Conservation (phyloP, 2,113 vertebrate species). For the Cebidichthys violaceus region DNA sequence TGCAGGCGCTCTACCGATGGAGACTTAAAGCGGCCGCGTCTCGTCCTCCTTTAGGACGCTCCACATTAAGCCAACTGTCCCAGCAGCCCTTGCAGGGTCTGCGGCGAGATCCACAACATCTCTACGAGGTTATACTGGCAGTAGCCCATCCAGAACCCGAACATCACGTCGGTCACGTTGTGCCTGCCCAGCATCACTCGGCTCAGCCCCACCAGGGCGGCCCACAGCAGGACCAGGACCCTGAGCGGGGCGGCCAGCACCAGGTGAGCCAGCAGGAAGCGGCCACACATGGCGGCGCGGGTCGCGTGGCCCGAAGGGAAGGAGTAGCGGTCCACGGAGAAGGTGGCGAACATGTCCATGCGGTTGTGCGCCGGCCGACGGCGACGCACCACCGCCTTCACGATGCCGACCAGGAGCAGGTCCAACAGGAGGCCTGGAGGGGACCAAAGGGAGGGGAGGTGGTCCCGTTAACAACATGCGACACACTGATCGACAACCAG, state of each 20-base stretch:
- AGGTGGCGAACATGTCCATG: slow-evolving; percentile 98
- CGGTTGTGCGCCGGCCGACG: slow-evolving; percentile 93
- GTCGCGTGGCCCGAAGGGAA: slow-evolving; percentile 97
- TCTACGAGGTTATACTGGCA: slow-evolving; percentile 93
- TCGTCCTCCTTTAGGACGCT: neutral
- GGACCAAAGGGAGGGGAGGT: too few species aligned
- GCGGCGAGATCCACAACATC: slow-evolving; percentile 92
- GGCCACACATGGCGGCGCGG: slow-evolving; percentile 91
- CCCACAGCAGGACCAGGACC: slow-evolving; percentile 93
- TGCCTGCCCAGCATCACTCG: slow-evolving; percentile 95
- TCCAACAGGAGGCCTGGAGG: slow-evolving; percentile 90
- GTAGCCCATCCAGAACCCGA: slow-evolving; percentile 94
- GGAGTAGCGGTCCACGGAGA: slow-evolving; percentile 97
- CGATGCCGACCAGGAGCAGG: slow-evolving; percentile 87
- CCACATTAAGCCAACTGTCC: slow-evolving; percentile 75
- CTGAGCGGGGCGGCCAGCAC: slow-evolving; percentile 92
- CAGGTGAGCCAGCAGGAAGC: slow-evolving; percentile 94
- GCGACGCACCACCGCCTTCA: slow-evolving; percentile 93
- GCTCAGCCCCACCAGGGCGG: slow-evolving; percentile 89
- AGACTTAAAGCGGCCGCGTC: neutral
- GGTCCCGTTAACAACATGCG: neutral
- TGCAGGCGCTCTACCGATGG: neutral
- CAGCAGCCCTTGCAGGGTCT: slow-evolving; percentile 86
- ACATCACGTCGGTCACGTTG: slow-evolving; percentile 95
- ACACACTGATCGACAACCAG: too few species aligned